phyloP scores from a whole-genome alignment of 2,797 vertebrate species.

The Antennarius maculatus region DNA sequence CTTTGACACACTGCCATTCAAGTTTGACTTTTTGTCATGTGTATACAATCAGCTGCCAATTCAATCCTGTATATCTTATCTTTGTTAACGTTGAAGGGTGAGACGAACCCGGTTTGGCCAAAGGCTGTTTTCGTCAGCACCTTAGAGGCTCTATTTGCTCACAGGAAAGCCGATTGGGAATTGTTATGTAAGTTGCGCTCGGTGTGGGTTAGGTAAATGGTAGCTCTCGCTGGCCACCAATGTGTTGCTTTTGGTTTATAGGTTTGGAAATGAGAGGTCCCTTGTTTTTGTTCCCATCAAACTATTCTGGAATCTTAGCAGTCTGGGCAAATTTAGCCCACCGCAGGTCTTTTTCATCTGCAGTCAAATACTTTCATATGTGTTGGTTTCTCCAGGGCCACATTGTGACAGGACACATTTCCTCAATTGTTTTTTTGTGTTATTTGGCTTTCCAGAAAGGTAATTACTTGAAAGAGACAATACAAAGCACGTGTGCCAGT shows the following conservation, averaged over 20 bases:
- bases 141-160: background rate
- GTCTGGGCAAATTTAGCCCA: slow-evolving; percentile 5
- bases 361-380: slow-evolving; percentile 30
- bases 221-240: too few relatives aligned
- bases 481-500: slow-evolving; percentile 27
- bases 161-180: background rate
- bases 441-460: slow-evolving; percentile 23
- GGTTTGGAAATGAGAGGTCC: background rate
- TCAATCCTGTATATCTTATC: background rate
- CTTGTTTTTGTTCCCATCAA: slow-evolving; percentile 9
- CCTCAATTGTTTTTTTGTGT: slow-evolving; percentile 10
- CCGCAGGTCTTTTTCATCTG: slow-evolving; percentile 14
- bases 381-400: slow-evolving; percentile 21
- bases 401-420: slow-evolving; percentile 20
- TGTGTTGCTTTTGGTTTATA: background rate
- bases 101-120: slow-evolving; percentile 1
- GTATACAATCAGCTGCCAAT: background rate
- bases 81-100: background rate
- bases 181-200: background rate
- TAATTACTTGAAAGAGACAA: slow-evolving; percentile 8
- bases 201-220: background rate
- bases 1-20: background rate
- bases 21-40: too few relatives aligned
- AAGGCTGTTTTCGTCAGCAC: background rate
- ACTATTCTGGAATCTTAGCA: background rate